Evolutionary conservation across 2,797 vertebrate genomes (phyloP).

Genomic region (Notolabrus celidotus): DNA sequence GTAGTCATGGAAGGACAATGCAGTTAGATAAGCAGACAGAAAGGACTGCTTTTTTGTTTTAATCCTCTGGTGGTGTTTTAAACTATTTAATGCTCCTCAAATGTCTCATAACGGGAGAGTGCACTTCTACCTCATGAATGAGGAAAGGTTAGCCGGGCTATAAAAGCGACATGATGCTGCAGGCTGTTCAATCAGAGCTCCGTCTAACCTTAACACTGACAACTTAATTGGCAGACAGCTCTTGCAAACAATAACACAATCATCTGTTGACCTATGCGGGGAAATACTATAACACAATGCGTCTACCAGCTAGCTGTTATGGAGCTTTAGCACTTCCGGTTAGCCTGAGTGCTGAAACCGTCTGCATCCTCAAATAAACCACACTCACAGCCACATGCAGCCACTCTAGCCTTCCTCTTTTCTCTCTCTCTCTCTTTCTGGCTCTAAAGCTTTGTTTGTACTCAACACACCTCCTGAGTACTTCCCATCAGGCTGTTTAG

Average conservation of each 20-base stretch:
- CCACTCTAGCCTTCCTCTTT: slow-evolving; percentile 45
- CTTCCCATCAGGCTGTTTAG: slow-evolving; percentile 62
- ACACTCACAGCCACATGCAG: slow-evolving; percentile 43
- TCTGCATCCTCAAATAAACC: slow-evolving; percentile 62
- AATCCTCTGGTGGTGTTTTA: slow-evolving; percentile 7
- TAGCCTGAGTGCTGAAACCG: slow-evolving; percentile 57
- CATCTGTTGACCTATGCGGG: slow-evolving; percentile 37
- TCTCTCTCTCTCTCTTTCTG: slow-evolving; percentile 36
- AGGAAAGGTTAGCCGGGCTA: slow-evolving; percentile 41
- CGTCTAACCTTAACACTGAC: slow-evolving; percentile 52
- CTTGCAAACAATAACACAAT: slow-evolving; percentile 24
- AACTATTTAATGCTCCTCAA: slow-evolving; percentile 9
- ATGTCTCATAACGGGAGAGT: slow-evolving; percentile 28
- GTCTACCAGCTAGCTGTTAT: slow-evolving; percentile 37
- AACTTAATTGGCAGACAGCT: slow-evolving; percentile 41
- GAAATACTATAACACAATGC: slow-evolving; percentile 8
- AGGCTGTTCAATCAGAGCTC: slow-evolving; percentile 39
- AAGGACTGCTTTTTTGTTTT: slow-evolving; percentile 23
- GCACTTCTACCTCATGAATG: slow-evolving; percentile 7
- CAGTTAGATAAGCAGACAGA: slow-evolving; percentile 33
- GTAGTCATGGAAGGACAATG: slow-evolving; percentile 43
- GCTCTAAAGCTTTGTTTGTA: slow-evolving; percentile 41
- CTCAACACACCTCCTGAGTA: slow-evolving; percentile 30
- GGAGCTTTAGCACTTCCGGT: slow-evolving; percentile 68
- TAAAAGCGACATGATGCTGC: slow-evolving; percentile 28